These are phyloP conservation scores for Sturmia bella DNA, from an alignment of 2,888 invertebrate species.

Conservation along the genomic window DNA sequence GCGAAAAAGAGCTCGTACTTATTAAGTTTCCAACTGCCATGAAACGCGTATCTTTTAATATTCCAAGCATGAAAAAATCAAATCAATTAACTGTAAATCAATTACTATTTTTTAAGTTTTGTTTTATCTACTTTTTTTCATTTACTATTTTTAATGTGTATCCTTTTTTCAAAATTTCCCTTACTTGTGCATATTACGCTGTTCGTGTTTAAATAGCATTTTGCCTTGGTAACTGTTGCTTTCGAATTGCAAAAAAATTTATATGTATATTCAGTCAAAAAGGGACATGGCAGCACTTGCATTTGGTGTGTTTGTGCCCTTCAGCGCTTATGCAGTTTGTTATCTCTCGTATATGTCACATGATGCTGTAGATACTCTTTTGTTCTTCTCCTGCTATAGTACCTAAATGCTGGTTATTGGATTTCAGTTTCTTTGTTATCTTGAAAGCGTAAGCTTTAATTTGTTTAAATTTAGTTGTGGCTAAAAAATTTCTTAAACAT, in stretches of 20 bases:
- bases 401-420: conserved; percentile 43
- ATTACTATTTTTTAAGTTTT: conserved; percentile 63
- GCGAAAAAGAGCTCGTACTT: conserved; percentile 30
- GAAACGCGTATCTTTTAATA: conserved; percentile 58
- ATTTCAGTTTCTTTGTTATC: conserved; percentile 25
- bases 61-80: conserved; percentile 72
- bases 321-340: neutral
- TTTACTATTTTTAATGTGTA: conserved; percentile 18
- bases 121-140: conserved; percentile 1
- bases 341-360: conserved; percentile 7
- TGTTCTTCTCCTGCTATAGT: conserved; percentile 12
- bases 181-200: conserved; percentile 14
- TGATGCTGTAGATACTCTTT: conserved; percentile 34
- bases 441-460: neutral
- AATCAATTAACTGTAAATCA: conserved; percentile 74
- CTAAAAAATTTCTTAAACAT: too few species aligned
- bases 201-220: conserved; percentile 17
- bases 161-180: neutral
- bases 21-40: conserved; percentile 60
- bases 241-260: neutral
- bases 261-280: neutral
- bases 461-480: too few species aligned
- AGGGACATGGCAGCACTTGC: neutral
- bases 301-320: neutral
- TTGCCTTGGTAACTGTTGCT: neutral